Evolutionary conservation across 2,888 invertebrate genomes (phyloP).

Genomic region (Archips xylosteana): DNA sequence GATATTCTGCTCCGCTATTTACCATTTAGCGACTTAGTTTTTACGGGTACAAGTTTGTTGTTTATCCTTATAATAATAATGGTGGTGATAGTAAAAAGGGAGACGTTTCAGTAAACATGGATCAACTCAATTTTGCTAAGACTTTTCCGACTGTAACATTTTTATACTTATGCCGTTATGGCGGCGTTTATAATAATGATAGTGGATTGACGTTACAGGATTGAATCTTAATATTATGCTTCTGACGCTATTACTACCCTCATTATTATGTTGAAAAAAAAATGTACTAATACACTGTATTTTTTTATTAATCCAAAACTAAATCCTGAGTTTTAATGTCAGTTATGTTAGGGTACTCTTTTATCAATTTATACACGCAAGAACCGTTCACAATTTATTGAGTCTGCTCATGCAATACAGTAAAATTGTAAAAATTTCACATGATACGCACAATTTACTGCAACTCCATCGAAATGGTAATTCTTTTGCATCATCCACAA

Average conservation of each 20-base stretch:
- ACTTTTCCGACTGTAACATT: conserved; percentile 1
- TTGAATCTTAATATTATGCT: too few relatives aligned
- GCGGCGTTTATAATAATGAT: not conserved
- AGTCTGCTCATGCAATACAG: conserved; percentile 62
- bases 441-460: conserved; percentile 67
- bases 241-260: too few relatives aligned
- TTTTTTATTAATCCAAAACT: too few relatives aligned
- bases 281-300: too few relatives aligned
- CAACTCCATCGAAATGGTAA: conserved; percentile 58
- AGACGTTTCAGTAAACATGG: conserved; percentile 6
- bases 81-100: conserved; percentile 15
- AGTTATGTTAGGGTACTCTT: too few relatives aligned
- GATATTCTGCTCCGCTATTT: conserved; percentile 20
- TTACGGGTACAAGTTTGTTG: conserved; percentile 19
- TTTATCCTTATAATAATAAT: conserved; percentile 11
- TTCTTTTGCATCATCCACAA: conserved; percentile 54
- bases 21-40: conserved; percentile 11
- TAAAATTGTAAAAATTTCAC: conserved; percentile 72
- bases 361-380: too few relatives aligned
- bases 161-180: not conserved
- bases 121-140: not conserved
- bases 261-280: too few relatives aligned
- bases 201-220: not conserved
- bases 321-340: too few relatives aligned
- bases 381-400: conserved; percentile 71